Base-by-base conservation (phyloP, 2,888 invertebrate genomes). In the Aspidiotus destructor region DNA sequence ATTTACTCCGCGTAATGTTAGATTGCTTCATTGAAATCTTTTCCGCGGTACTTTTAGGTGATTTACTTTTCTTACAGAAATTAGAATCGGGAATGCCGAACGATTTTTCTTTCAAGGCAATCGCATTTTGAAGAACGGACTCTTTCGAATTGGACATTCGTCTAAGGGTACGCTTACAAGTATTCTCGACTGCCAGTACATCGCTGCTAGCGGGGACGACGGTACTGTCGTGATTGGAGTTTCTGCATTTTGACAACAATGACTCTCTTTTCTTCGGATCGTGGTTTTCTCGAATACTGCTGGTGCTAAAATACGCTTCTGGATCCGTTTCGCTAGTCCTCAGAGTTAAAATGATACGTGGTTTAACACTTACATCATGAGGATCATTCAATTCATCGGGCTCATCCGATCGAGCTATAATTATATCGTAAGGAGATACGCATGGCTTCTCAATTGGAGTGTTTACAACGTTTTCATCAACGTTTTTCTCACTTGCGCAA, bases 71-170 rank as follows among this genome's bases (percentile, higher is more conserved):
- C 68, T 71, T 71, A 9, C 63, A 64, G 41, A 62, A 60, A n/a
- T 57, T 65, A 6, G 54, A 8, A 52, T 69, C 70, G 8, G 60
- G 55, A 54, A 71, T 63, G 64, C 83, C 83, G 73, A 85, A 86
- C 0, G 84, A 84, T 73, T 86, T 87, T 75, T 87, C 86, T 75
- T 87, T 87, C 13, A 86, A 80, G 0, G 86, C 86, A 73, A 87
- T 87, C 10, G 87, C 86, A 76, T 82, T 84, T 71, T 86, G 85
- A 28, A 88, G 76, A 42, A 86, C 82, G 62, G 86, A 85, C 71
- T 84, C 82, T 52, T 75, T 73, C 15, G 77, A 77, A 74, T 84
- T 85, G 72, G 84, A 84, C 60, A 84, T 79, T 52, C 85, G 80
- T 64, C 85, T 80, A 0, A 84, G 83, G 0, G 85, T 84, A 17